These are phyloP conservation scores for Coenobita brevimanus DNA, from an alignment of 1,140 invertebrate genomes.

Conservation along the genomic window DNA sequence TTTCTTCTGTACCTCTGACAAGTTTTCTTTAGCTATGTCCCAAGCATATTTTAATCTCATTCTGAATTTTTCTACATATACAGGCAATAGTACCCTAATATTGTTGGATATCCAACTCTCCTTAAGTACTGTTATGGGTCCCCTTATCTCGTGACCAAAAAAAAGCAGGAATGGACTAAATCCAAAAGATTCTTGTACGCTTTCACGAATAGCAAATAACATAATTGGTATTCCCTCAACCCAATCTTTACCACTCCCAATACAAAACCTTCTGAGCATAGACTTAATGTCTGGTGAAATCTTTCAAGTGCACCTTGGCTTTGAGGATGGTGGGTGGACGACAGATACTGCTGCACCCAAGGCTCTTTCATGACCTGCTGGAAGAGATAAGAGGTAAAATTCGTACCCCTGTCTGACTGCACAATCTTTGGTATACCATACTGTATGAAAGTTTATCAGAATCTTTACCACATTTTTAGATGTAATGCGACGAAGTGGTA, in stretches of 20 bases:
- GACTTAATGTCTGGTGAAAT: conserved; percentile 32
- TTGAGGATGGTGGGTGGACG: conserved; percentile 1
- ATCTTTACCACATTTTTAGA: conserved; percentile 25
- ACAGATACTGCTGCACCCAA: conserved; percentile 6
- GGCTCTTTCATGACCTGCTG: not conserved
- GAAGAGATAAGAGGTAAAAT: conserved; percentile 29
- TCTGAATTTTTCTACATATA: conserved; percentile 17
- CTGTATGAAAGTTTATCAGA: conserved; percentile 13
- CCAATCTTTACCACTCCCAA: not conserved
- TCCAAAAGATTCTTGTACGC: conserved; percentile 21
- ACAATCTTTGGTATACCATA: not conserved
- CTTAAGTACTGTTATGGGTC: conserved; percentile 23
- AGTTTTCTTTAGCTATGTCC: no score
- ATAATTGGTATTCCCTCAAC: conserved; percentile 16
- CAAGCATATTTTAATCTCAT: not conserved
- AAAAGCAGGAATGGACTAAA: conserved; percentile 12
- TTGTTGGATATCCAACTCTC: conserved; percentile 13
- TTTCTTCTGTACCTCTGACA: no score
- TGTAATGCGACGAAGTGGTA: not conserved
- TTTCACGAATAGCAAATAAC: conserved; percentile 26
- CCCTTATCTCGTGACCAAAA: conserved; percentile 20
- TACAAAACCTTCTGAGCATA: conserved; percentile 27
- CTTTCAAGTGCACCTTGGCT: conserved; percentile 17
- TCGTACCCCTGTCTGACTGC: conserved; percentile 23
- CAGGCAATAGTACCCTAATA: not conserved